Evolutionary conservation across 2,888 invertebrate genomes (phyloP), one percentile per base, ranked within the genome.

Genomic region (Chrysotoxum bicinctum): DNA sequence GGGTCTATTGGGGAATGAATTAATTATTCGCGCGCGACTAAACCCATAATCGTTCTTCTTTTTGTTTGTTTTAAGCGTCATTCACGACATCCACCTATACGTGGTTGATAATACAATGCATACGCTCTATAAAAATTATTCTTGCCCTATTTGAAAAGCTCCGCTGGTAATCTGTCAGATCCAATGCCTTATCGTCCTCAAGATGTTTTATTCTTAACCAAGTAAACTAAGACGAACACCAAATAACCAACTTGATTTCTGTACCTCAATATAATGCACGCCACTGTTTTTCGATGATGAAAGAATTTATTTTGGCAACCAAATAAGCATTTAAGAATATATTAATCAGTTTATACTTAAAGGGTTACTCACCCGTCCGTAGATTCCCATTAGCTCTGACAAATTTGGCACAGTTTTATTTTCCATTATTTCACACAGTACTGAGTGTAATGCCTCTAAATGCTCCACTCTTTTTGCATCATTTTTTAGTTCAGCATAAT

Each of bases 301-400:
- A 8, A 2, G 6, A 14, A 52, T 43, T 32, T 30, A 62, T 30
- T 5, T 45, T 52, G 40, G 23, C 60, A 60, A 48, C 8, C 30
- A 43, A 70, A 43, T 30, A 7, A 35, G 10, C 37, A 56, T 19
- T 64, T 78, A 64, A 72, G 64, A 64, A 12, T 23, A 0, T 19
- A 64, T 70, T 35, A 10, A 43, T 70, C 26, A 77, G 7, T n/a
- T n/a, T n/a, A 5, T 10, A 8, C 3, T 23, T 26, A 14, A n/a
- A 14, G 8, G 12, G 2, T 58, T 48, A 92, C 94, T 93, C 93
- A 97, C 97, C 92, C 97, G 94, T 73, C 98, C 98, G 93, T 97
- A 98, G 87, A 98, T 94, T 69, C 96, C 96, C 93, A 97, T 93
- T 8, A 98, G 92, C 90, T 97, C 96, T 0, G 95, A 94, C 19